Evolutionary conservation across 2,888 invertebrate genomes (phyloP).

Genomic region (Gymnoscelis rufifasciata): DNA sequence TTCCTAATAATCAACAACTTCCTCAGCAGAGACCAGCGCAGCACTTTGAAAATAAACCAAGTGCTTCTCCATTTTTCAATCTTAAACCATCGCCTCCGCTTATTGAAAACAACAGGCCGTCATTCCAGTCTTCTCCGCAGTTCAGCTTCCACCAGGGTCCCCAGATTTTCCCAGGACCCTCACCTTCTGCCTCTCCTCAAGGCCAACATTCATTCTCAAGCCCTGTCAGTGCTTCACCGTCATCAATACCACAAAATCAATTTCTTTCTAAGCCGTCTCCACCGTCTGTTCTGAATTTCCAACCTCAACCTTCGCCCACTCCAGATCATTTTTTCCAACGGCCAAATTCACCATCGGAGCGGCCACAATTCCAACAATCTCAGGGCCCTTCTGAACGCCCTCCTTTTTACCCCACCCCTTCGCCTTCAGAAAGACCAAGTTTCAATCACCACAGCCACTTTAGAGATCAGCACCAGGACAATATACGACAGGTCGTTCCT

Average conservation of each 20-base stretch:
- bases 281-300: constrained; percentile 62
- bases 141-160: constrained; percentile 69
- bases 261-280: constrained; percentile 67
- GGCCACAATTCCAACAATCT: constrained; percentile 40
- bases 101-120: constrained; percentile 60
- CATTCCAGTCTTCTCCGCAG: constrained; percentile 65
- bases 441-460: constrained; percentile 43
- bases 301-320: constrained; percentile 56
- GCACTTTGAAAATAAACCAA: constrained; percentile 66
- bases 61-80: constrained; percentile 64
- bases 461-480: constrained; percentile 65
- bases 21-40: constrained; percentile 68
- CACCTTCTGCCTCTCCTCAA: constrained; percentile 44
- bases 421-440: constrained; percentile 51
- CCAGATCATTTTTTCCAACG: constrained; percentile 50
- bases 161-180: constrained; percentile 52
- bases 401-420: constrained; percentile 48
- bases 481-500: constrained; percentile 73
- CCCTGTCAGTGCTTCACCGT: constrained; percentile 46
- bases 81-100: constrained; percentile 69
- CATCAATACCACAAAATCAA: constrained; percentile 54
- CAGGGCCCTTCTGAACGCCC: constrained; percentile 52
- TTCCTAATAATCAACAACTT: constrained; percentile 67
- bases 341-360: constrained; percentile 52
- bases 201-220: constrained; percentile 51